Conservation (phyloP, 2,888 invertebrate species). For the Slavum lentiscoides region DNA sequence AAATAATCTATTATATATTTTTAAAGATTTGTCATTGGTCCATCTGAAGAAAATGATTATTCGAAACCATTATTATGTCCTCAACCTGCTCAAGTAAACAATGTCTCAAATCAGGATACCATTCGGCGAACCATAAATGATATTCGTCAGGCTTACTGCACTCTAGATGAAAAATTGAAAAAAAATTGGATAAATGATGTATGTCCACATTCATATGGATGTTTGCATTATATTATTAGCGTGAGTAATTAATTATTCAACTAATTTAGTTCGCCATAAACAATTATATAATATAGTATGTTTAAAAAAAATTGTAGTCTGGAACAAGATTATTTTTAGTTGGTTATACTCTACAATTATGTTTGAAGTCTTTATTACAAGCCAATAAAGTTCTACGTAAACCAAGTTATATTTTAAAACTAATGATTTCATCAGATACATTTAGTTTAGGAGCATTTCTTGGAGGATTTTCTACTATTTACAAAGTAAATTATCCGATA, state of each 20-base stretch:
- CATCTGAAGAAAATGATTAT: conserved; percentile 63
- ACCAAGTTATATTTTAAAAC: conserved; percentile 63
- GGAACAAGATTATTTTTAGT: conserved; percentile 66
- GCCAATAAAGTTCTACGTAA: conserved; percentile 63
- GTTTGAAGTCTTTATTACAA: conserved; percentile 66
- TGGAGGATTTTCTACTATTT: conserved; percentile 71
- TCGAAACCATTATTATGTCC: conserved; percentile 38
- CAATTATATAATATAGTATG: conserved; percentile 5
- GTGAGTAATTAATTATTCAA: conserved; percentile 58
- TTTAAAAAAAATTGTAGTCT: conserved; percentile 61
- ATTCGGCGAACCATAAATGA: conserved; percentile 27
- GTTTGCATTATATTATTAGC: conserved; percentile 65
- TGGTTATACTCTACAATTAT: conserved; percentile 68
- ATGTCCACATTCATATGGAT: conserved; percentile 70
- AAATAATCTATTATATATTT: conserved; percentile 8
- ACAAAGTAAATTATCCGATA: conserved; percentile 63
- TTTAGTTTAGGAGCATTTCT: conserved; percentile 70
- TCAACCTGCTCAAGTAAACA: neutral
- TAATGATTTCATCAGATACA: conserved; percentile 65
- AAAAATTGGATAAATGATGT: conserved; percentile 58
- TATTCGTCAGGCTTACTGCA: conserved; percentile 36
- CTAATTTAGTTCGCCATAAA: neutral
- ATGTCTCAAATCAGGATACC: conserved; percentile 30
- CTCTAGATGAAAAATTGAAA: conserved; percentile 51
- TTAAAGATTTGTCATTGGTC: conserved; percentile 67